Evolutionary conservation across 92 coral and sea anemone species (phyloP).

Genomic region (Epizoanthus stellaris): DNA sequence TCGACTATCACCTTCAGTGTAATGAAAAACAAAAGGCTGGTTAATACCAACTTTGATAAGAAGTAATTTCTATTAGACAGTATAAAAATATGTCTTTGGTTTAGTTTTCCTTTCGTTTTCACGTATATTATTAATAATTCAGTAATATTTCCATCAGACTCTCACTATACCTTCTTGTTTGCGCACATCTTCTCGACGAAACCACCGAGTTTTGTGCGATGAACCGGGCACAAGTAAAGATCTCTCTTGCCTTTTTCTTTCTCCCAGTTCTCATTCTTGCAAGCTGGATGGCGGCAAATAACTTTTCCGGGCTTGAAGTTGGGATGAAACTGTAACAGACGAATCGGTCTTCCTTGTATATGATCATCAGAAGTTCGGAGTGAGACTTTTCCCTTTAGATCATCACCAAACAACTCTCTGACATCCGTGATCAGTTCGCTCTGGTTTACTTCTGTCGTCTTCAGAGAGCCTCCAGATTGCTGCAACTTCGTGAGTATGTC

Average conservation of each 20-base stretch:
- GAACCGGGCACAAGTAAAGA: constrained; percentile 69
- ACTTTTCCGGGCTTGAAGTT: constrained; percentile 47
- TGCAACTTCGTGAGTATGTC: not conserved
- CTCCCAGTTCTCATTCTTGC: constrained; percentile 40
- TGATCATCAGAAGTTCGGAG: constrained; percentile 46
- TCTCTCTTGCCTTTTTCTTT: constrained; percentile 58
- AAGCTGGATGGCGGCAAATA: constrained; percentile 65
- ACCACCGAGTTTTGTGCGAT: constrained; percentile 45
- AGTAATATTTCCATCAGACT: not conserved
- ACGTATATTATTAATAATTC: not conserved
- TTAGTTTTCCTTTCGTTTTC: too few relatives aligned
- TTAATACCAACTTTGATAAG: too few relatives aligned
- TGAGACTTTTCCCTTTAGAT: constrained; percentile 22
- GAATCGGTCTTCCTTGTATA: constrained; percentile 26
- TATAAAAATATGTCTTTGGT: too few relatives aligned
- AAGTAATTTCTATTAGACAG: too few relatives aligned
- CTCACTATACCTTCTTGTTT: constrained; percentile 19
- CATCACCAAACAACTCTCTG: not conserved
- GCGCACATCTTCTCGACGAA: constrained; percentile 49
- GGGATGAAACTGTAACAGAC: constrained; percentile 69
- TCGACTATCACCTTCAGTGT: not conserved
- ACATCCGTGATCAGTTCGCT: constrained; percentile 10
- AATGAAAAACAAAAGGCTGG: not conserved
- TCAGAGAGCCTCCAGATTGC: not conserved
- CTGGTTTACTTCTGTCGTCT: not conserved